A percentile compares a stretch with the other conserved stretches of the same genome.
Evolutionary conservation across 2,888 invertebrate genomes (phyloP).

Genomic region (Escarpia spicata): DNA sequence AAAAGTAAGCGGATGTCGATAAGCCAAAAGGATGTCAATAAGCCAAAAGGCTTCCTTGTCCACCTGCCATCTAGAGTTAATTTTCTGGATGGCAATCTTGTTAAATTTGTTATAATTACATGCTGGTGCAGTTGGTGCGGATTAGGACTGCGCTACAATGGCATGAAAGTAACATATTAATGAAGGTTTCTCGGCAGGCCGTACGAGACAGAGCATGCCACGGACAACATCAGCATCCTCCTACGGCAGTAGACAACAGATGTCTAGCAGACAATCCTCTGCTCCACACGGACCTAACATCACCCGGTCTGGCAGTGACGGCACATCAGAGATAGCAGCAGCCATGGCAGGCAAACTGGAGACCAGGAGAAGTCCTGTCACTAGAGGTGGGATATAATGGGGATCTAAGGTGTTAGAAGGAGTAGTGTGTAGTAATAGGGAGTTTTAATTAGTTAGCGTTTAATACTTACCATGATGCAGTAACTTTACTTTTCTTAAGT

Average conservation of each 20-base stretch:
- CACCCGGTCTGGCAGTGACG: neutral
- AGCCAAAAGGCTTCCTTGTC: no score
- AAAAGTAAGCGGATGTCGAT: no score
- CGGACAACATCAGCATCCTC: neutral
- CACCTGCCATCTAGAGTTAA: no score
- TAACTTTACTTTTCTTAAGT: no score
- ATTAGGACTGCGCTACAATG: neutral
- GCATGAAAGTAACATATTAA: neutral
- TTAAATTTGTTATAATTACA: no score
- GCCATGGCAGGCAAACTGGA: neutral
- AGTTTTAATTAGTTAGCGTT: neutral
- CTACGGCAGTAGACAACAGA: neutral
- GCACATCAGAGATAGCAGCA: neutral
- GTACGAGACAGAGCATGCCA: neutral
- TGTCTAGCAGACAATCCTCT: neutral
- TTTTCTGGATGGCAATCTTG: no score
- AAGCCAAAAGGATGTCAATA: no score
- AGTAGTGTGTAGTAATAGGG: neutral
- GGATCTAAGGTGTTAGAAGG: neutral
- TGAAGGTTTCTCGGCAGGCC: neutral
- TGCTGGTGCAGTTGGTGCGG: no score
- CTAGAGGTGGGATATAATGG: neutral
- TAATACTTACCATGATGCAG: no score
- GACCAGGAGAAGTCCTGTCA: neutral
- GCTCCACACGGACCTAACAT: neutral